Base-by-base conservation (phyloP, 2,888 invertebrate species). In the Stenolophus ochropezus region DNA sequence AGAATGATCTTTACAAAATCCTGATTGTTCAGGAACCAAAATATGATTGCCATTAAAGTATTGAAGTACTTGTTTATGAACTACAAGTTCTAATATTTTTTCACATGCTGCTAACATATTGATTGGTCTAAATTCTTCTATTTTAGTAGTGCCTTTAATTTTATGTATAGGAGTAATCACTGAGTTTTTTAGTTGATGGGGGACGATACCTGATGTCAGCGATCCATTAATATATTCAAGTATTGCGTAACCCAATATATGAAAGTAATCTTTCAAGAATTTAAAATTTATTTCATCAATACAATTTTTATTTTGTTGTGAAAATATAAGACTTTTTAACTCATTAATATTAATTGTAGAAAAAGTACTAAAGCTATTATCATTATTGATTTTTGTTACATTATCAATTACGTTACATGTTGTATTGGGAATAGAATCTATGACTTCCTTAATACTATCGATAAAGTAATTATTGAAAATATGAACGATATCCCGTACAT, bases 21-120 rank as follows among this genome's bases (percentile, higher is more conserved):
- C 74, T 2, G 74, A 74, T 49, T 74, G 51, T 1, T 4, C 74
- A 2, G 1, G n/a, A 47, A 18, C 20, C 18, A 74, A 2, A 11
- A 74, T 3, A 21, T 74, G 18, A 18, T 76, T 83, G 8, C 21
- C 18, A 25, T 82, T 69, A 27, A 84, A 21, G 42, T 83, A 83
- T 42, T 82, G 5, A 5, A 76, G 6, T 4, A 82, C 1, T 71
- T 84, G 83, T 16, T 56, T 78, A 74, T 83, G 80, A 11, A 76
- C 81, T 18, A 71, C 79, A 11, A 74, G 47, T 81, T 84, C 83
- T 6, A 83, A 11, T 4, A 81, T 47, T 25, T 83, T 81, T 76
- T 84, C 81, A 16, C 74, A 83, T 8, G 80, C 16, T 47, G 83
- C 79, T 58, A 82, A 74, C 81, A 82, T 84, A 65, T 84, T 82